Conservation (phyloP, 1,140 invertebrate species). For the Pachyrhynchus sulphureomaculatus region DNA sequence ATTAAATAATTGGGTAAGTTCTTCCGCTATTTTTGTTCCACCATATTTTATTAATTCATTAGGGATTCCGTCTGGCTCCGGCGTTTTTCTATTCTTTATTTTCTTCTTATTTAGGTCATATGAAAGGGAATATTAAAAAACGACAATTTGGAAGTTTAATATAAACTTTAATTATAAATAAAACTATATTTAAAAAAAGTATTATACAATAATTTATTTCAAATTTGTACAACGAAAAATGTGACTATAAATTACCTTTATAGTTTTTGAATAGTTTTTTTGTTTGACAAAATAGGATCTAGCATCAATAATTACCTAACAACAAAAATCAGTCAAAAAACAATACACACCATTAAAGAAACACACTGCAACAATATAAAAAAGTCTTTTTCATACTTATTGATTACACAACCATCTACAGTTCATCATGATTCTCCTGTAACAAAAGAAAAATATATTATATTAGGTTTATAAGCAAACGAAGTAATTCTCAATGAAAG, state of each 20-base stretch:
- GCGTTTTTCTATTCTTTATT: too few species aligned
- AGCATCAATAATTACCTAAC: constrained; percentile 34
- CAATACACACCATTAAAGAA: constrained; percentile 45
- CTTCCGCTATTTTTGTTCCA: too few species aligned
- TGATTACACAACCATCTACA: constrained; percentile 44
- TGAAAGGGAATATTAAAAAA: too few species aligned
- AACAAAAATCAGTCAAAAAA: constrained; percentile 50
- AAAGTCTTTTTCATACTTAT: constrained; percentile 40
- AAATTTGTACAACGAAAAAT: constrained; percentile 33
- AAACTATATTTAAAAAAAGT: constrained; percentile 33
- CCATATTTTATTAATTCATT: too few species aligned
- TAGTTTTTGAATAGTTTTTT: constrained; percentile 34
- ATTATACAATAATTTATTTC: constrained; percentile 39
- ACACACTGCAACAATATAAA: constrained; percentile 50
- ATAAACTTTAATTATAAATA: constrained; percentile 35
- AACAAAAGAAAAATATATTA: constrained; percentile 31
- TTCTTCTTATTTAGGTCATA: too few species aligned
- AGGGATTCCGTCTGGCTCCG: too few species aligned
- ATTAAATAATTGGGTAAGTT: too few species aligned
- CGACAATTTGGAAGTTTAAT: too few species aligned
- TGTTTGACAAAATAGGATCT: constrained; percentile 30
- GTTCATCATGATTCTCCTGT: constrained; percentile 51
- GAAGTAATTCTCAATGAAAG: too few species aligned
- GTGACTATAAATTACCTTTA: constrained; percentile 11
- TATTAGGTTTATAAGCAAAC: not conserved